Evolutionary conservation across 2,797 vertebrate genomes (phyloP).

Genomic region (Hylomyscus alleni): DNA sequence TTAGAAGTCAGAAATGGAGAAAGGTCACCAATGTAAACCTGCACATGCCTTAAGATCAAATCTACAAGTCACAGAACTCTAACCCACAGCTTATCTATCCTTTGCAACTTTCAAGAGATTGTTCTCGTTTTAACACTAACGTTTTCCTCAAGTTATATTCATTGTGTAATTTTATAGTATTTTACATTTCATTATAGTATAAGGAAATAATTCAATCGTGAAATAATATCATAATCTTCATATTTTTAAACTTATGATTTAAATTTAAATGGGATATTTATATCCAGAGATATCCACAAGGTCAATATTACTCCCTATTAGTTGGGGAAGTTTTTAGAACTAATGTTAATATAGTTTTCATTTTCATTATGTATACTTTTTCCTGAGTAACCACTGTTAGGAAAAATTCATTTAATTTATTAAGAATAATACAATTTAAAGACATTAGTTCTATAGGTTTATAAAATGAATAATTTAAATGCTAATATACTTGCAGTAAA

Average conservation of each 20-base stretch:
- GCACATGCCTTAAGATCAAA: background rate
- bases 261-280: background rate
- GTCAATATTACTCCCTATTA: background rate
- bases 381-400: background rate
- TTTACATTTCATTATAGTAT: slow-evolving; percentile 35
- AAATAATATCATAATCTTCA: slow-evolving; percentile 4
- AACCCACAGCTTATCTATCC: background rate
- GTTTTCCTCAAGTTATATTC: background rate
- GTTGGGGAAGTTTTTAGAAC: background rate
- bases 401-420: background rate
- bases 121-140: background rate
- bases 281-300: background rate
- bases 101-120: background rate
- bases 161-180: background rate
- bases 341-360: background rate
- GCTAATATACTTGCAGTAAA: background rate
- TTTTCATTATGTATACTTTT: background rate
- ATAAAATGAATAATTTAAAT: background rate
- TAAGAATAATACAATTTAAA: background rate
- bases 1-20: background rate
- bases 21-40: background rate
- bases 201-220: background rate
- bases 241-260: background rate
- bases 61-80: background rate
- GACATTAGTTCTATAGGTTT: background rate